Conservation (phyloP, 2,113 vertebrate genomes). For the Gavia stellata region DNA sequence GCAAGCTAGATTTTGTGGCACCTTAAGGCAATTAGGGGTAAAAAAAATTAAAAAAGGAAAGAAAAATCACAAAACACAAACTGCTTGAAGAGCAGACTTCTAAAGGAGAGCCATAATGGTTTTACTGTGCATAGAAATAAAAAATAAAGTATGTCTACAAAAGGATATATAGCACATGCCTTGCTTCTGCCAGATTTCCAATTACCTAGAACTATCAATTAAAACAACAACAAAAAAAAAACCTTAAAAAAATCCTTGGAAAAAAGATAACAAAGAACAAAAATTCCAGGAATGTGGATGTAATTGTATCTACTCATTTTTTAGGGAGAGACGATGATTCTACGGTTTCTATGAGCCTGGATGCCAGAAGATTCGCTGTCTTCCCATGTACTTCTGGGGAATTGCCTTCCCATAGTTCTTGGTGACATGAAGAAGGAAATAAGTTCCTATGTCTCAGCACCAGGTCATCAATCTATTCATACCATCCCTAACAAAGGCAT, state of each 20-base stretch:
- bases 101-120: not conserved
- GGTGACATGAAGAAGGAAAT: not conserved
- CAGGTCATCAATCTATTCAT: not conserved
- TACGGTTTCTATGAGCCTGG: not conserved
- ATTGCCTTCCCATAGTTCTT: not conserved
- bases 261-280: not conserved
- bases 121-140: not conserved
- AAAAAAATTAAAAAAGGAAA: not conserved
- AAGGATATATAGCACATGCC: not conserved
- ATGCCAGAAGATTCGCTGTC: not conserved
- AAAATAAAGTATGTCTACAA: not conserved
- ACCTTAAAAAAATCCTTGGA: not conserved
- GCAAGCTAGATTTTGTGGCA: slow-evolving; percentile 92
- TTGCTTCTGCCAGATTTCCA: not conserved
- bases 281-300: not conserved
- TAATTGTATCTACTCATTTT: not conserved
- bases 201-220: not conserved
- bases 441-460: not conserved
- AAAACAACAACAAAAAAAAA: not conserved
- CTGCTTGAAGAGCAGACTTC: not conserved
- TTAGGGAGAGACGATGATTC: not conserved
- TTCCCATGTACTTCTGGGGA: not conserved
- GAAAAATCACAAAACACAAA: not conserved
- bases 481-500: not conserved
- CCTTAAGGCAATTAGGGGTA: slow-evolving; percentile 64